These are phyloP conservation scores for Conchocele bisecta DNA, from an alignment of 2,888 invertebrate genomes.

Conservation along the genomic window DNA sequence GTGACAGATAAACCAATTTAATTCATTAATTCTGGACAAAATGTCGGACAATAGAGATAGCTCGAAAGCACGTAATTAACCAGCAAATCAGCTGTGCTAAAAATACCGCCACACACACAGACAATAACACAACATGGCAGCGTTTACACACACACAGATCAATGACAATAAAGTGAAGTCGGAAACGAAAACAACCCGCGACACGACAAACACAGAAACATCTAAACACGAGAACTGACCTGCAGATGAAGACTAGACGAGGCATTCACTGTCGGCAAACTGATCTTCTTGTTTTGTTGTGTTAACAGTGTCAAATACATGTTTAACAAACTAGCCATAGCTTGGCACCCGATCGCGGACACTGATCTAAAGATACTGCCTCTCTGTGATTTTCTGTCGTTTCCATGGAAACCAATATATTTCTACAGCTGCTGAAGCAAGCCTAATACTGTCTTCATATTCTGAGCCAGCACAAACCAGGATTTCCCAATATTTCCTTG, in stretches of 20 bases:
- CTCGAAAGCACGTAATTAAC: too few species aligned
- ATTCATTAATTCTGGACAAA: too few species aligned
- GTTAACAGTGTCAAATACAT: conserved; percentile 69
- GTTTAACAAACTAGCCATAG: conserved; percentile 68
- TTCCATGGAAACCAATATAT: conserved; percentile 66
- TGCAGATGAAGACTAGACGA: conserved; percentile 59
- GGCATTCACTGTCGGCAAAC: conserved; percentile 58
- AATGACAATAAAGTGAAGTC: background rate
- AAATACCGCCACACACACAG: too few species aligned
- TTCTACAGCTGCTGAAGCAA: conserved; percentile 56
- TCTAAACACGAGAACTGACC: too few species aligned
- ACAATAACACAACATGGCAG: background rate
- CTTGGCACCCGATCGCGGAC: conserved; percentile 44
- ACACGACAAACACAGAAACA: too few species aligned
- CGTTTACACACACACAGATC: background rate
- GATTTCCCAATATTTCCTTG: conserved; percentile 52
- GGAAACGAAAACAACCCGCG: too few species aligned
- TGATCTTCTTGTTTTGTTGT: conserved; percentile 65
- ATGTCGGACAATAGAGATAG: too few species aligned
- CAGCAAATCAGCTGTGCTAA: too few species aligned
- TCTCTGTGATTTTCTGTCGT: conserved; percentile 67
- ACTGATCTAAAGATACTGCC: conserved; percentile 64
- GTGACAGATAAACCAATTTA: too few species aligned
- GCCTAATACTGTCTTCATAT: too few species aligned
- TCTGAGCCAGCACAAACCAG: too few species aligned